Evolutionary conservation across 1,140 invertebrate species (phyloP), one percentile per base, ranked within the genome.

Genomic region (Pristionchus pacificus): DNA sequence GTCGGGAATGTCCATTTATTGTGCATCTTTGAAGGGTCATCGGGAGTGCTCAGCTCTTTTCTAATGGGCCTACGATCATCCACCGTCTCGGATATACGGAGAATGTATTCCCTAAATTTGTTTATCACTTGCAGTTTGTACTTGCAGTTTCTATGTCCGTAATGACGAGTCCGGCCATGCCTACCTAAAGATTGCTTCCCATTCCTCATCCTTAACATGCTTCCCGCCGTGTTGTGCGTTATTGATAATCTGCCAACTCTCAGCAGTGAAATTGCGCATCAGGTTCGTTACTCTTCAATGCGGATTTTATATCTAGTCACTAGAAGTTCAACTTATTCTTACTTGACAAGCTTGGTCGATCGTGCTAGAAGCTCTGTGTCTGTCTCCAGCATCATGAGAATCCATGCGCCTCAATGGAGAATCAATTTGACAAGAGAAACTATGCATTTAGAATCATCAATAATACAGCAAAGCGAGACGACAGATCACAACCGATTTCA

Each of bases 1-100:
- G 81, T 83, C 2, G 82, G 82, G 65, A 83, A 83, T n/a, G 81
- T 83, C 81, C 81, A 83, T 68, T 84, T 83, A 49, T 83, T 84
- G 55, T 84, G 80, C 69, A 84, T 82, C 68, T 83, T 84, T 29
- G 73, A 75, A 25, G 83, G 38, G 61, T 69, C 64, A 38, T 83
- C 80, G 27, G 81, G 82, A 28, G 66, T 38, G 55, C 74, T 62
- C 13, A 84, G 71, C 60, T 84, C 82, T 55, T 71, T 72, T 59
- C 81, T 62, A 19, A 83, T 84, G 6, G 81, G 82, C 29, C 81
- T 29, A 38, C 81, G 70, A 32, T 83, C 81, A 65, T 83, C 82
- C 1, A 83, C 79, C n/a, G 71, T 70, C 70, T 80, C 80, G 2
- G 82, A 81, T n/a, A 84, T 71, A 13, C 64, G 66, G 1, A 84